phyloP scores from a whole-genome alignment of 1,140 invertebrate genomes.

The Theocolax elegans region DNA sequence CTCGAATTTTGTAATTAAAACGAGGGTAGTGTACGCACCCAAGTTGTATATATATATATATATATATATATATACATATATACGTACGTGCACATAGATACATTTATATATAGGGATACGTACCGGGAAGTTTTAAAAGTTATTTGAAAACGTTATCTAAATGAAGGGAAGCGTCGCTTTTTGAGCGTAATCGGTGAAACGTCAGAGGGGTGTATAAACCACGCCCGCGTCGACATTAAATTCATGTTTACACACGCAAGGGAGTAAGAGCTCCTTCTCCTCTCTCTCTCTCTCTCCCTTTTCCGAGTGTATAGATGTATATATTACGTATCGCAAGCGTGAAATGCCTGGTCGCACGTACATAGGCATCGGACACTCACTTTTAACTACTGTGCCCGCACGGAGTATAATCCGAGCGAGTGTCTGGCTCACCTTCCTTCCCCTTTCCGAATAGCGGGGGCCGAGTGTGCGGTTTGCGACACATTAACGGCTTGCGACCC shows the following conservation, averaged over 20 bases:
- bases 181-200: not conserved
- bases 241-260: constrained; percentile 11
- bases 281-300: no score
- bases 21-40: no score
- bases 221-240: constrained; percentile 15
- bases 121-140: no score
- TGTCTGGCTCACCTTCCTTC: no score
- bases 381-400: constrained; percentile 41
- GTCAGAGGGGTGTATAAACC: constrained; percentile 8
- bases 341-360: constrained; percentile 3
- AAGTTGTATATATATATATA: no score
- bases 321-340: not conserved
- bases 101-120: no score
- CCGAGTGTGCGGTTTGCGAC: not conserved
- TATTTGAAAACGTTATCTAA: no score
- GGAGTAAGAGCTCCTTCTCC: no score
- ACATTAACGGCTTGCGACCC: constrained; percentile 21
- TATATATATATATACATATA: no score
- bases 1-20: no score
- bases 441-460: no score
- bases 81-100: no score
- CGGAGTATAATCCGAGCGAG: constrained; percentile 43
- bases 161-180: not conserved
- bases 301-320: not conserved
- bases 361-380: constrained; percentile 20